These are phyloP conservation scores for Myotis findleyi DNA, from an alignment of 2,797 vertebrate species.

Conservation along the genomic window DNA sequence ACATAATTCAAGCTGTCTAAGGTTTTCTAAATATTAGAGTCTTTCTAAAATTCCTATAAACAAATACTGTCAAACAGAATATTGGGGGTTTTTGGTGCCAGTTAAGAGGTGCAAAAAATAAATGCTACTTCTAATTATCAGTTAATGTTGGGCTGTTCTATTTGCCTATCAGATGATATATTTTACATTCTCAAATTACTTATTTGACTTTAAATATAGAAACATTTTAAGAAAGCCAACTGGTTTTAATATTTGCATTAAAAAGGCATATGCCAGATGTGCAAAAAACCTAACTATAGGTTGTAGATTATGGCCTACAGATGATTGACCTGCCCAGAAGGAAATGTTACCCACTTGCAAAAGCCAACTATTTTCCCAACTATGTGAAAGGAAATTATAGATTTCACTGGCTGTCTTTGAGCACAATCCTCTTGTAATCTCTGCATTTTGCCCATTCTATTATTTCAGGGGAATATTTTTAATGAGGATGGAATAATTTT, in stretches of 20 bases:
- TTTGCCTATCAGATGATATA: neutral
- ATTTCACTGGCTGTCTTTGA: conserved; percentile 57
- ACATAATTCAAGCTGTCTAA: neutral
- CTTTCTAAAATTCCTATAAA: conserved; percentile 2
- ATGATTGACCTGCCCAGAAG: conserved; percentile 60
- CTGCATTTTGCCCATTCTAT: neutral
- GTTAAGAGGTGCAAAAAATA: neutral
- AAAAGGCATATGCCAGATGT: conserved; percentile 60
- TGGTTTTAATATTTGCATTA: conserved; percentile 58
- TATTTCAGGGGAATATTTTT: conserved; percentile 39
- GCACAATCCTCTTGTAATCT: neutral
- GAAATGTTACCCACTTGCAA: conserved; percentile 51
- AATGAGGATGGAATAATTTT: neutral
- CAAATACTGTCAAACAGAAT: neutral
- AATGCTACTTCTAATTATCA: neutral
- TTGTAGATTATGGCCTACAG: conserved; percentile 27
- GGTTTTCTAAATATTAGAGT: neutral
- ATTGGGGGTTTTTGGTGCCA: neutral
- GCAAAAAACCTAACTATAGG: conserved; percentile 50
- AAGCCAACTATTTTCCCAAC: conserved; percentile 40
- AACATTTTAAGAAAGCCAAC: conserved; percentile 27
- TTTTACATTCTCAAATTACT: conserved; percentile 29
- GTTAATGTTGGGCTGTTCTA: neutral
- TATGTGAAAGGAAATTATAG: conserved; percentile 57
- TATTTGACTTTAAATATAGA: conserved; percentile 49